These are phyloP conservation scores for Limonius californicus DNA, from an alignment of 1,140 invertebrate species.

Conservation along the genomic window DNA sequence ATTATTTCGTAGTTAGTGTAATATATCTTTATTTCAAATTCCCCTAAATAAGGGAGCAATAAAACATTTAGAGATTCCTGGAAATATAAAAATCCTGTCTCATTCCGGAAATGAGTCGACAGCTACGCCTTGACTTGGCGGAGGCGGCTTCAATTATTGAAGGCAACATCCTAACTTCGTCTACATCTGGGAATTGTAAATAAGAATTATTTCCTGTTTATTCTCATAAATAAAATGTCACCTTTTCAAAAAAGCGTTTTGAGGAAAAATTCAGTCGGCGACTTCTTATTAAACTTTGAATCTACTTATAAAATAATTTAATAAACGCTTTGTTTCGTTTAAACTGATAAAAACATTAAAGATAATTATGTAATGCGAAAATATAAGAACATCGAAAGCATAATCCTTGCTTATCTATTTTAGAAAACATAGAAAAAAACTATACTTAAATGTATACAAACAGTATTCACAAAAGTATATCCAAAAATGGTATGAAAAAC, in stretches of 20 bases:
- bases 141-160: constrained; percentile 27
- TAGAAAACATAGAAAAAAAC: too few relatives aligned
- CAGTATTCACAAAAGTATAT: too few relatives aligned
- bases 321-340: too few relatives aligned
- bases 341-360: too few relatives aligned
- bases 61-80: constrained; percentile 17
- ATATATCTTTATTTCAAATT: background rate
- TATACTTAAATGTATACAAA: too few relatives aligned
- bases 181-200: constrained; percentile 29
- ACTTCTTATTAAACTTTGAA: background rate
- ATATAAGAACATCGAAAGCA: too few relatives aligned
- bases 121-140: constrained; percentile 19
- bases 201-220: constrained; percentile 32
- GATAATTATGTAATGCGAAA: too few relatives aligned
- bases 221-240: constrained; percentile 24
- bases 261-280: too few relatives aligned
- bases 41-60: background rate
- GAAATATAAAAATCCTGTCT: constrained; percentile 28
- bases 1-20: too few relatives aligned
- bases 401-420: too few relatives aligned
- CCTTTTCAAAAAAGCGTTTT: constrained; percentile 9
- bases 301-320: too few relatives aligned
- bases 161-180: constrained; percentile 28
- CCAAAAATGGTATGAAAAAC: too few relatives aligned
- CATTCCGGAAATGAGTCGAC: constrained; percentile 28